Percentiles rank a stretch among this genome's conserved stretches.
phyloP scores from a whole-genome alignment of 2,113 vertebrate species.

The Cariama cristata region DNA sequence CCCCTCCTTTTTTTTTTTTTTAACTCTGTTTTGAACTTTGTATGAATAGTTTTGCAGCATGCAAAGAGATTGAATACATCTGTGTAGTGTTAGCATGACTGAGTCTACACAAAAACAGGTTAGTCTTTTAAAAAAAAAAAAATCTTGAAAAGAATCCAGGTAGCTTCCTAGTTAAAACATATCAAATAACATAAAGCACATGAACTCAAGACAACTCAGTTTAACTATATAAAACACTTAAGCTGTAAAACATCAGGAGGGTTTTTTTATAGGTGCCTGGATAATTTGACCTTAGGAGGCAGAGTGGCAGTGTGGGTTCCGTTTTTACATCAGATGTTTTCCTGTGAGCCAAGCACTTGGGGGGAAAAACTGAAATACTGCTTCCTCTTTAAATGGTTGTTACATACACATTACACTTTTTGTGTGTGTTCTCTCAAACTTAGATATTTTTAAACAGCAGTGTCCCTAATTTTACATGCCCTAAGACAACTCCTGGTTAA shows the following conservation, averaged over 20 bases:
- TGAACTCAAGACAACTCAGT: background rate
- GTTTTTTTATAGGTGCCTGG: background rate
- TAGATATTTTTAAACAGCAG: background rate
- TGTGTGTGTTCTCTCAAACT: background rate
- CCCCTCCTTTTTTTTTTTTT: background rate
- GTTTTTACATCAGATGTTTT: background rate
- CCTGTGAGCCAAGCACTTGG: background rate
- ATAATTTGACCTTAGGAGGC: background rate
- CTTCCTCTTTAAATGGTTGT: background rate
- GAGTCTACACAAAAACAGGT: background rate
- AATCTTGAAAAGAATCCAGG: background rate
- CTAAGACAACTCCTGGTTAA: background rate
- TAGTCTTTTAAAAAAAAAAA: background rate
- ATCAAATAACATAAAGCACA: background rate
- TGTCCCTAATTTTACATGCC: background rate
- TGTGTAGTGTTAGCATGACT: background rate
- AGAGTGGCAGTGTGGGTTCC: background rate
- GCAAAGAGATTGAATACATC: conserved; percentile 37
- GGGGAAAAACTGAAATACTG: background rate
- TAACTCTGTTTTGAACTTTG: background rate
- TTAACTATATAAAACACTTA: background rate
- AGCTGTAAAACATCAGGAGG: background rate
- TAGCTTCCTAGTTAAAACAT: conserved; percentile 26
- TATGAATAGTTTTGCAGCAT: conserved; percentile 28
- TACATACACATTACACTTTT: background rate